These are phyloP conservation scores for Axinella damicornis DNA, from an alignment of 37 sponge, comb jelly and placozoan species.

Conservation along the genomic window DNA sequence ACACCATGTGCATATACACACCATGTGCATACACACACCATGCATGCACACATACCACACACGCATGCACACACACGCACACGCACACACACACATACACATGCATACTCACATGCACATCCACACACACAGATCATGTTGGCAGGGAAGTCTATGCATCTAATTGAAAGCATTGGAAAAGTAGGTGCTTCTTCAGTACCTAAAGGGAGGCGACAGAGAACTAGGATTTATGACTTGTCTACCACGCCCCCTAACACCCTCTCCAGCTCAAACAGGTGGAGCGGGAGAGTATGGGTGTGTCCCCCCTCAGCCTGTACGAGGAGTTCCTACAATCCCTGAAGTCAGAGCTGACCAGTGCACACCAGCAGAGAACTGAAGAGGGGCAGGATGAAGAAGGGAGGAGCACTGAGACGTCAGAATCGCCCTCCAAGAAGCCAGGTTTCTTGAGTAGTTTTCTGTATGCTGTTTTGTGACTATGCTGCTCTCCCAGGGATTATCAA, in stretches of 20 bases:
- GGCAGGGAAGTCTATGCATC: constrained; percentile 61
- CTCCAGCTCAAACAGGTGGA: constrained; percentile 5
- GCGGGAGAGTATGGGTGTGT: not conserved
- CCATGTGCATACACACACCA: no score
- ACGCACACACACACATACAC: not conserved
- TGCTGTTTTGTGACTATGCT: no score
- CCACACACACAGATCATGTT: constrained; percentile 2
- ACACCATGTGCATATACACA: no score
- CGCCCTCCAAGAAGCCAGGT: no score
- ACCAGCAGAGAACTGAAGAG: not conserved
- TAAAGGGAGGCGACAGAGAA: constrained; percentile 35
- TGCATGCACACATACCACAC: no score
- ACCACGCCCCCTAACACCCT: not conserved
- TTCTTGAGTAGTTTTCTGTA: no score
- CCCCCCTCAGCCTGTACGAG: constrained; percentile 15
- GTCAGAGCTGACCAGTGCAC: not conserved
- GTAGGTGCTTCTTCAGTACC: constrained; percentile 34
- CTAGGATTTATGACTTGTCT: not conserved
- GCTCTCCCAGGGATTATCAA: no score
- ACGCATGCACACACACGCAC: no score
- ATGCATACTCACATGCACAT: not conserved
- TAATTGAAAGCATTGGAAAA: constrained; percentile 48
- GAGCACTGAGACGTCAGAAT: not conserved
- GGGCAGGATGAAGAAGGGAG: not conserved
- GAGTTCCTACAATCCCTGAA: constrained; percentile 25